phyloP scores from a whole-genome alignment of 2,113 vertebrate species.

The Colistium nudipinnis region DNA sequence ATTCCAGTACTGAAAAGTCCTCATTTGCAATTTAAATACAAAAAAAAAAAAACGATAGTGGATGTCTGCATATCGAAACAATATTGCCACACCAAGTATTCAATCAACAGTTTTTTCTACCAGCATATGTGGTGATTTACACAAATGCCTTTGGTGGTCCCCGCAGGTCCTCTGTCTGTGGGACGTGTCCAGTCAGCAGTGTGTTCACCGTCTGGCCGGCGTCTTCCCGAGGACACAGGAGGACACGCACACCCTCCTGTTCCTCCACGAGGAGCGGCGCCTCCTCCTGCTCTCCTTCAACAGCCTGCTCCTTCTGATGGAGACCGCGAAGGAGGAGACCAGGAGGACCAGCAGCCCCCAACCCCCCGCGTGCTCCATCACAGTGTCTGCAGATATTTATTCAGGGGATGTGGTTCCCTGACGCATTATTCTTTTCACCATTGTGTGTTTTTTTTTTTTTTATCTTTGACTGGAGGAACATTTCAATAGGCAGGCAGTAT shows the following conservation, averaged over 20 bases:
- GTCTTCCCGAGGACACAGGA: conserved; percentile 60
- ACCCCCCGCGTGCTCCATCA: conserved; percentile 82
- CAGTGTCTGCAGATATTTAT: conserved; percentile 76
- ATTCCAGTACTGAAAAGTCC: no score
- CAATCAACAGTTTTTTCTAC: neutral
- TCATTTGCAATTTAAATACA: no score
- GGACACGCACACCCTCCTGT: conserved; percentile 52
- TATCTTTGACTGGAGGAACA: neutral
- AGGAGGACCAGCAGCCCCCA: conserved; percentile 75
- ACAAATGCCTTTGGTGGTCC: neutral
- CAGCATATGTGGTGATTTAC: neutral
- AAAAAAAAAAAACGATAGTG: no score
- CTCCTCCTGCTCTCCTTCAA: conserved; percentile 70
- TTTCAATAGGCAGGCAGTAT: neutral
- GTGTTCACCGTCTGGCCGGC: conserved; percentile 53
- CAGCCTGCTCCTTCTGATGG: conserved; percentile 79
- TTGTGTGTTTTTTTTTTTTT: neutral
- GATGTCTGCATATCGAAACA: no score
- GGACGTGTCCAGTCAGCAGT: conserved; percentile 68
- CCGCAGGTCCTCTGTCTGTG: conserved; percentile 66
- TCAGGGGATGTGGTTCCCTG: neutral
- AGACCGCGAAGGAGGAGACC: conserved; percentile 63
- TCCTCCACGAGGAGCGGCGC: conserved; percentile 60
- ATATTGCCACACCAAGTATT: no score
- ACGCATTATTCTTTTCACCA: no score